A percentile compares a stretch with the other conserved stretches of the same genome.
These are phyloP conservation scores for Marmota monax DNA, from an alignment of 2,113 vertebrate species.

Conservation along the genomic window DNA sequence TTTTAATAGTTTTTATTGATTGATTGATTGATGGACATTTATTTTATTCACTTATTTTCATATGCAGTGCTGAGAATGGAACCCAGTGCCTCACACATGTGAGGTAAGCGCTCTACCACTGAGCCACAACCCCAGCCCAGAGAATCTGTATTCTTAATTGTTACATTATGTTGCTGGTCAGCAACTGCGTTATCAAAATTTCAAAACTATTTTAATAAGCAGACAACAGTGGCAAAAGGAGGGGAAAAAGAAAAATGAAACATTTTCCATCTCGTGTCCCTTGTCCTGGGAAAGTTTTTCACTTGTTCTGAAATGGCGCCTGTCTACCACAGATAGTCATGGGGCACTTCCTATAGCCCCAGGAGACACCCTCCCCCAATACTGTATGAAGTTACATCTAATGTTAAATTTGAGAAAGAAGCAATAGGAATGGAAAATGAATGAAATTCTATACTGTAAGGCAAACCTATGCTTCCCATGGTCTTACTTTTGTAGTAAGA, in stretches of 20 bases:
- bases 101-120: too few species aligned
- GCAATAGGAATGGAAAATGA: neutral
- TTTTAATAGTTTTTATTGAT: too few species aligned
- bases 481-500: neutral
- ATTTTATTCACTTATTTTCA: too few species aligned
- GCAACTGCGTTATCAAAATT: neutral
- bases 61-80: too few species aligned
- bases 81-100: too few species aligned
- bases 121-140: too few species aligned
- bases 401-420: neutral
- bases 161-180: neutral
- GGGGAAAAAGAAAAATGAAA: neutral
- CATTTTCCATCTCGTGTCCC: neutral
- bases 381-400: neutral
- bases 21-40: too few species aligned
- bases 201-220: neutral
- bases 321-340: neutral
- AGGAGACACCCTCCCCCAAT: neutral
- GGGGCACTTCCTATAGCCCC: neutral
- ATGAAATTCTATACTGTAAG: neutral
- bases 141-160: neutral
- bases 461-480: neutral
- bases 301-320: neutral
- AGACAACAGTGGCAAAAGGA: conserved; percentile 12
- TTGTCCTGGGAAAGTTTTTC: neutral